Base-by-base conservation (phyloP, 2,797 vertebrate genomes). In the Leuciscus waleckii region DNA sequence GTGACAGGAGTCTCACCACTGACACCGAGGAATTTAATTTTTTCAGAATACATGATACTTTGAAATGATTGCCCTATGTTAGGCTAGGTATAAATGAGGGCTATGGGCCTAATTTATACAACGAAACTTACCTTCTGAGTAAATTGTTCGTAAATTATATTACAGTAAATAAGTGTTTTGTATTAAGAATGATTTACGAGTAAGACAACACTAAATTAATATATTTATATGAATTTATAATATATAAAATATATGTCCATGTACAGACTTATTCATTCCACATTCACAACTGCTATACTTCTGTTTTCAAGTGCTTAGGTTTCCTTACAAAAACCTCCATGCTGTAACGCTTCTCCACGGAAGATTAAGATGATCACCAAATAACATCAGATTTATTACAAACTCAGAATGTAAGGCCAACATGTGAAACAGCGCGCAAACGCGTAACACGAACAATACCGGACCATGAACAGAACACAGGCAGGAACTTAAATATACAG, bases 1-100 rank as follows among this genome's bases (percentile, higher is more conserved):
- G 78, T 65, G 41, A 35, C 61, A 49, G 29, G 19, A 49, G 26
- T 61, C 79, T 71, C 49, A 39, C 63, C 17, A 82, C 63, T 81
- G 73, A 71, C 73, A 61, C 63, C 16, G 54, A 5, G 23, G 41
- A 3, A 46, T 65, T 63, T 13, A 1, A 7, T 46, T 79, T 43
- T 75, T 49, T 29, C 26, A 79, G 39, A 43, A 79, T 19, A 65
- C 37, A 67, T 32, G 39, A 43, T 79, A 19, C 37, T 63, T 41
- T 56, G 43, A 11, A 77, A 78, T 21, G 17, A n/a, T 39, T 29
- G 23, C 16, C 23, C 16, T 13, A 19, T 61, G 8, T 43, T 39
- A 61, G 35, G 35, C 35, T 35, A 5, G 35, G 35, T 35, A 35
- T 35, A 35, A 35, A 35, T 5, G 4, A 35, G 23, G 11, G 35